These are phyloP conservation scores for Herpetotheres cachinnans DNA, from an alignment of 2,113 vertebrate species.

Conservation along the genomic window DNA sequence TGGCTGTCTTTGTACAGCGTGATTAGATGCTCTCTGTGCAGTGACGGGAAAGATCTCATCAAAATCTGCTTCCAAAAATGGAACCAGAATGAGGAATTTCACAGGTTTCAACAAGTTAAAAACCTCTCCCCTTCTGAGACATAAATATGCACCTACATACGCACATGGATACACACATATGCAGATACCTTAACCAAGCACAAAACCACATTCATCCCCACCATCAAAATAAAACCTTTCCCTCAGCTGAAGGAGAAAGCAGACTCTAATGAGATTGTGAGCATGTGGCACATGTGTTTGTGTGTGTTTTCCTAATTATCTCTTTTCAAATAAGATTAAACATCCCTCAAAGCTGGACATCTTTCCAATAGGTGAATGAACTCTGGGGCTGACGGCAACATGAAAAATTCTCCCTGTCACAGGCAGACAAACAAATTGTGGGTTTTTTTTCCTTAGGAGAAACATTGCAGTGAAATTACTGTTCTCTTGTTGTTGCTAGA, in stretches of 20 bases:
- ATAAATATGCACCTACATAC: not conserved
- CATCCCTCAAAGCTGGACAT: conserved; percentile 25
- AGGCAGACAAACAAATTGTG: conserved; percentile 40
- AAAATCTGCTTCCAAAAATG: conserved; percentile 28
- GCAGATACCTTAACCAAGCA: not conserved
- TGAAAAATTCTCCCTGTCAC: conserved; percentile 49
- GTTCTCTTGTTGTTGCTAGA: not conserved
- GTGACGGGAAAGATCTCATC: not conserved
- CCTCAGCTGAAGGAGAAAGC: not conserved
- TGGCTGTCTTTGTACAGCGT: not conserved
- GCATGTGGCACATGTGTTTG: not conserved
- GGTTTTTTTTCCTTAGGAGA: not conserved
- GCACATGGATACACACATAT: not conserved
- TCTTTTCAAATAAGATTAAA: conserved; percentile 53
- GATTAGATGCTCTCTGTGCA: conserved; percentile 50
- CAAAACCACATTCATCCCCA: not conserved
- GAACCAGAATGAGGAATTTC: not conserved
- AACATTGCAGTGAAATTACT: not conserved
- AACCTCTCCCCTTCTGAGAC: not conserved
- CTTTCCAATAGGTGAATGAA: conserved; percentile 62
- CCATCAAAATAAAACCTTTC: not conserved
- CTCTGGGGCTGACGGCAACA: conserved; percentile 15
- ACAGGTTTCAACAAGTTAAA: not conserved
- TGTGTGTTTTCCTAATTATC: conserved; percentile 47
- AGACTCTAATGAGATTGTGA: not conserved